Percentiles rank a stretch among this genome's conserved stretches.
phyloP scores from a whole-genome alignment of 1,140 invertebrate genomes.

The Coelopa frigida region DNA sequence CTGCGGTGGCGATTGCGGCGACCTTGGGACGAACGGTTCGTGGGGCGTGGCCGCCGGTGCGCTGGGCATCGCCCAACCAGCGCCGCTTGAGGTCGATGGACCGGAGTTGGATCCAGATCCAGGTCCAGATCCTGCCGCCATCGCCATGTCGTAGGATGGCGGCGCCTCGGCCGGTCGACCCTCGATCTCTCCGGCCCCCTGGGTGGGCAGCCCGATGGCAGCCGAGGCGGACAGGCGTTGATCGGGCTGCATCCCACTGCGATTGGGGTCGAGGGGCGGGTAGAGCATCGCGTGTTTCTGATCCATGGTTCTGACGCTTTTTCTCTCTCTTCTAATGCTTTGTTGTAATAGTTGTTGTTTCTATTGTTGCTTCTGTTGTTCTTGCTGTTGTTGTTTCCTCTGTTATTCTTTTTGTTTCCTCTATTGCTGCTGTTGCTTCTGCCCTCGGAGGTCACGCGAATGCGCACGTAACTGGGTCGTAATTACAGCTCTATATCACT shows the following conservation, averaged over 20 bases:
- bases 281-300: constrained; percentile 41
- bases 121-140: too few relatives aligned
- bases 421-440: neutral
- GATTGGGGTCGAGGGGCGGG: constrained; percentile 27
- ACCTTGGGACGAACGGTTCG: neutral
- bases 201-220: constrained; percentile 10
- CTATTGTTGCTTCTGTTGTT: neutral
- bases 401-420: neutral
- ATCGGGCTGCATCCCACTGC: constrained; percentile 9
- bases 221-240: constrained; percentile 12
- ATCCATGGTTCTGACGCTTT: constrained; percentile 23
- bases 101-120: neutral
- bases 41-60: neutral
- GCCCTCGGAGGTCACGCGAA: too few relatives aligned
- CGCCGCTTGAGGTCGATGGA: too few relatives aligned
- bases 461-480: too few relatives aligned
- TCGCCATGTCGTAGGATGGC: constrained; percentile 37
- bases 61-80: neutral
- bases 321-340: neutral
- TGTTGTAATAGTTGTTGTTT: neutral
- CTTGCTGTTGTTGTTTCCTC: constrained; percentile 1
- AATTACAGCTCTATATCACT: too few relatives aligned
- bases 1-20: neutral
- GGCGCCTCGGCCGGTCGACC: constrained; percentile 23
- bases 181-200: too few relatives aligned